Evolutionary conservation across 2,888 invertebrate genomes (phyloP).

Genomic region (Abscondita cerata): DNA sequence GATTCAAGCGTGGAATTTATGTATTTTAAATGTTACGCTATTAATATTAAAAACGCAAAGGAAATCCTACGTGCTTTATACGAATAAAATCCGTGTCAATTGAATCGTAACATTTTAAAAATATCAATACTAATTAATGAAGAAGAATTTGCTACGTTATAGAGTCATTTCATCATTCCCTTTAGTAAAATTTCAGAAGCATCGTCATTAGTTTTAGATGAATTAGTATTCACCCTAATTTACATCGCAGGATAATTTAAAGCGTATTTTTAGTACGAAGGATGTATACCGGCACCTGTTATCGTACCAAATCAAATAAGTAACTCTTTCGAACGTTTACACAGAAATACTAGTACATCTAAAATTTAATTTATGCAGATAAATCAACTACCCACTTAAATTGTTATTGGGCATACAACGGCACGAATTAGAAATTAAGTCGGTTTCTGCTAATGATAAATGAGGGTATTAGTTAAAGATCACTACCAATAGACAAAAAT

Average conservation of each 20-base stretch:
- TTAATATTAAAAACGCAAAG: constrained; percentile 12
- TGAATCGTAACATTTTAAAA: background rate
- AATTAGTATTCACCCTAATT: constrained; percentile 5
- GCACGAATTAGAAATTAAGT: too few relatives aligned
- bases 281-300: background rate
- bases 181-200: background rate
- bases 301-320: background rate
- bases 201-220: constrained; percentile 4
- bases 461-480: too few relatives aligned
- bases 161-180: constrained; percentile 2
- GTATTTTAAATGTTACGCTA: constrained; percentile 10
- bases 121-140: background rate
- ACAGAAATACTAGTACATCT: background rate
- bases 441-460: too few relatives aligned
- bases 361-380: background rate
- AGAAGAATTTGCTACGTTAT: constrained; percentile 12
- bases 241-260: background rate
- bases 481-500: too few relatives aligned
- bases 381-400: background rate
- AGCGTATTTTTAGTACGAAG: background rate
- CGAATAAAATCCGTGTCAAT: background rate
- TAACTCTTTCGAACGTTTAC: background rate
- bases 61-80: constrained; percentile 1
- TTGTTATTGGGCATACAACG: too few relatives aligned
- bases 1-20: constrained; percentile 19